Evolutionary conservation across 2,797 vertebrate genomes (phyloP).

Genomic region (Lemur catta): DNA sequence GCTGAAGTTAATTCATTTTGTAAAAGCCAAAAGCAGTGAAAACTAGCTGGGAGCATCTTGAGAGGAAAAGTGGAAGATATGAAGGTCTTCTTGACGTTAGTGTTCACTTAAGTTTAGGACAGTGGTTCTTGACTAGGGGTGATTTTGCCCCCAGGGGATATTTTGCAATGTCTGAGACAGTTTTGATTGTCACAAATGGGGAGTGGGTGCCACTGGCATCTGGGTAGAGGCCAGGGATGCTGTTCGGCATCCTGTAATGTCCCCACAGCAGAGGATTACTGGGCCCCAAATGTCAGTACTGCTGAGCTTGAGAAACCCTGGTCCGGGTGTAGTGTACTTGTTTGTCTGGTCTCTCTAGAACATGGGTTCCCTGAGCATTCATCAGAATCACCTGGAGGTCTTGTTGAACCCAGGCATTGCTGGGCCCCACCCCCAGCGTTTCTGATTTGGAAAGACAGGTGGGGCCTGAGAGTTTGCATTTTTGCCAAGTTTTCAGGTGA

Average conservation of each 20-base stretch:
- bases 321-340: neutral
- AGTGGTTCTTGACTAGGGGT: neutral
- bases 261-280: neutral
- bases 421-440: neutral
- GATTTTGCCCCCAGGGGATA: neutral
- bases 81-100: neutral
- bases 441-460: neutral
- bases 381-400: neutral
- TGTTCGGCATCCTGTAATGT: accelerated
- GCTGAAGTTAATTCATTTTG: neutral
- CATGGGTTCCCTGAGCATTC: neutral
- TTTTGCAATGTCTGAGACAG: neutral
- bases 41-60: neutral
- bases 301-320: neutral
- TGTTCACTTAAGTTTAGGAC: neutral
- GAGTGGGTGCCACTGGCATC: neutral
- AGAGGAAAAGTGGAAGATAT: neutral
- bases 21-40: neutral
- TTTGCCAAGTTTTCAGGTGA: neutral
- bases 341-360: neutral
- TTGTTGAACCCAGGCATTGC: neutral
- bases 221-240: neutral
- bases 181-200: neutral
- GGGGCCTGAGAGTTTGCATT: neutral
- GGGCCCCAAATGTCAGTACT: neutral